These are phyloP conservation scores for Serripes groenlandicus DNA, from an alignment of 2,888 invertebrate genomes.

Conservation along the genomic window DNA sequence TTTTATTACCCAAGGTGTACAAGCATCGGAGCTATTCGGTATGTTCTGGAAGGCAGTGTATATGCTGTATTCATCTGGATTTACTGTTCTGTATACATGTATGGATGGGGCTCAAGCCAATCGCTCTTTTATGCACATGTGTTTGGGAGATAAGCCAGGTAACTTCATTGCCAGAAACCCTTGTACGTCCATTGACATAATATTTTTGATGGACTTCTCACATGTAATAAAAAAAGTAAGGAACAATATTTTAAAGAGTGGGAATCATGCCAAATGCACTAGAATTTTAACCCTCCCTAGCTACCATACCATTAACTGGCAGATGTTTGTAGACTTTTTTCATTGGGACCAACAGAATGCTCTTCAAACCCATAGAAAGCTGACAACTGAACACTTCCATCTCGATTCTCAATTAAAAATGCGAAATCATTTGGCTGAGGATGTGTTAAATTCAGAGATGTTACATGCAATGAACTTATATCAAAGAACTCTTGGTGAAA, in stretches of 20 bases:
- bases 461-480: constrained; percentile 48
- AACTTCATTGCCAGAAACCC: not conserved
- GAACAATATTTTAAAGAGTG: constrained; percentile 45
- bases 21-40: constrained; percentile 45
- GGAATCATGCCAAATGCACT: constrained; percentile 22
- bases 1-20: constrained; percentile 37
- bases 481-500: constrained; percentile 37
- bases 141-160: not conserved
- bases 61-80: constrained; percentile 34
- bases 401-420: constrained; percentile 50
- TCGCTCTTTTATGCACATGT: constrained; percentile 31
- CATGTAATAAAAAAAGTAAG: not conserved
- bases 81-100: constrained; percentile 48
- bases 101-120: constrained; percentile 64
- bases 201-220: not conserved
- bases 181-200: not conserved
- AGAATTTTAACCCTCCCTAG: constrained; percentile 20
- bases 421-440: constrained; percentile 53
- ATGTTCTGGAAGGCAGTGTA: constrained; percentile 48
- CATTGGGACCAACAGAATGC: constrained; percentile 59
- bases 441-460: constrained; percentile 50
- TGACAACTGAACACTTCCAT: constrained; percentile 56
- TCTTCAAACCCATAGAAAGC: constrained; percentile 52
- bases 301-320: constrained; percentile 30
- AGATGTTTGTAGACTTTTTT: constrained; percentile 29